Base-by-base conservation (phyloP, 53 echinoderm and acorn worm genomes). In the Holothuria scabra region DNA sequence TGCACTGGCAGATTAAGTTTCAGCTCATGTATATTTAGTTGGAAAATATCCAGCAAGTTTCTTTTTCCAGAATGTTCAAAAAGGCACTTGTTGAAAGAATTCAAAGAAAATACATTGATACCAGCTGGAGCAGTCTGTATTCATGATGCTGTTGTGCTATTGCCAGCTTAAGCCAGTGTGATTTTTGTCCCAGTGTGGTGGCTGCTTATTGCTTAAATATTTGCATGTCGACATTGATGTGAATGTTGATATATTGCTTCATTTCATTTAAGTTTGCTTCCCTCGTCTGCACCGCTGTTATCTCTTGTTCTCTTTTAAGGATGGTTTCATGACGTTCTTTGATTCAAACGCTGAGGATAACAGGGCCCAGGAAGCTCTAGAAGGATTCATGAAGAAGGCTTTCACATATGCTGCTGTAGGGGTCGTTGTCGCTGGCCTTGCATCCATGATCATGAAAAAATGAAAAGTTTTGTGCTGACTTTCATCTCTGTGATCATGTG, bases 311-410 rank as follows among this genome's bases (percentile, higher is more conserved):
- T 66, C 65, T 88, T 83, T 63, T 32, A 81, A 96, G 96, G 88
- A 89, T 34, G 96, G 96, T 64, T 96, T 93, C 83, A 83, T 96
- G 88, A 84, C 87, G 59, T 96, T 96, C 88, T 96, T 96, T 79
- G 93, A 93, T 55, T 66, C 85, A 52, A 71, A 90, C 44, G 82
- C 84, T 49, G 75, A 83, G 52, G 83, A 81, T 65, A 74, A 64
- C 52, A 80, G 88, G 56, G 89, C 88, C 21, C 85, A 90, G 46
- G 96, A 96, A 52, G 84, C 91, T 4, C 55, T 96, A 35, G 57
- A 84, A 11, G 86, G 84, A 63, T 91, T 91, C 28, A 79, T 96
- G 58, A 83, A 91, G 87, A 90, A 91, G 19, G 96, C 91, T 28
- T 91, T 91, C 57, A 87, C 89, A 1, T 96, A 96, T 41, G 89